Evolutionary conservation across 2,797 vertebrate species (phyloP), one percentile per base, ranked within the genome.

Genomic region (Pangasius djambal): DNA sequence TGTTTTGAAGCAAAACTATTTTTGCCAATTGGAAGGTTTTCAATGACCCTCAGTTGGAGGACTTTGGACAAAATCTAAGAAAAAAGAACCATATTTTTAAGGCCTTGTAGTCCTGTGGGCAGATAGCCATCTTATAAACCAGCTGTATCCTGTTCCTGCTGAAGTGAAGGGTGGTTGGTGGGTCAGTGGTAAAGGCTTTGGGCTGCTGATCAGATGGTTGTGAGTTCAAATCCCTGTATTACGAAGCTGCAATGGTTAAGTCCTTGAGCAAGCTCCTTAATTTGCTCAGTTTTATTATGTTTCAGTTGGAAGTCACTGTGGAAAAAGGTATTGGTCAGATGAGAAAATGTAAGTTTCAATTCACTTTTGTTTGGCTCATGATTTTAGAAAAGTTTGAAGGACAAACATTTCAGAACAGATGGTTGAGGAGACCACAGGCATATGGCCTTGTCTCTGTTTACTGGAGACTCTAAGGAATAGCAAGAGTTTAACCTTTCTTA

Each of bases 351-450:
- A 77, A 6, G 25, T 50, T 50, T 10, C 48, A 52, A 1, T 78
- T 16, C 4, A 6, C 22, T 57, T 34, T 55, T 3, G 2, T 16
- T 20, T 78, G 75, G 16, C 52, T 12, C n/a, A 0, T 37, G 18
- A 10, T 48, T 65, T 63, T 48, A 44, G 25, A 48, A 18, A 65
- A 1, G 37, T 83, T 40, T 63, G 37, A 83, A 28, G 37, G 40
- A 65, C 81, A 65, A 48, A 48, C 82, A 15, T n/a, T 65, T 40
- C 82, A 65, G 61, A 83, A 67, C 82, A 83, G 82, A 83, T 65
- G 82, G 25, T 18, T n/a, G 25, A 83, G 28, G 37, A 67, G 40
- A 63, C 22, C 6, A 0, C 6, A 5, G 40, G 63, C 61, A 84
- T 84, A 67, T 50, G 83, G 28, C 8, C 61, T 48, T 40, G 61